phyloP scores from a whole-genome alignment of 2,888 invertebrate species.

The Parnassius smintheus region DNA sequence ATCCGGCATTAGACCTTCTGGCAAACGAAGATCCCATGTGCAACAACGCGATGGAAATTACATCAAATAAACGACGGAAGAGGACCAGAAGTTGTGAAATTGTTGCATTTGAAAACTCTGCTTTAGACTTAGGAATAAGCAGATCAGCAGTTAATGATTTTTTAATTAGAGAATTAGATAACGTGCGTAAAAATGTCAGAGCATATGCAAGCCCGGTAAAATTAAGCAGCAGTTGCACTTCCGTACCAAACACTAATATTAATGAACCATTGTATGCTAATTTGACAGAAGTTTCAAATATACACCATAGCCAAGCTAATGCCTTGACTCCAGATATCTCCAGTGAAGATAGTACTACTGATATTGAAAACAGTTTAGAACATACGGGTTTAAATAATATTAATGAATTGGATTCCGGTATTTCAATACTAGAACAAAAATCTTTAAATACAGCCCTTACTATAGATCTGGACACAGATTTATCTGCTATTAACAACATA shows the following conservation, averaged over 20 bases:
- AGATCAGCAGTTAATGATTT: constrained; percentile 64
- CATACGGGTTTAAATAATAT: constrained; percentile 31
- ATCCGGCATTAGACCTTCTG: constrained; percentile 70
- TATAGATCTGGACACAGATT: constrained; percentile 34
- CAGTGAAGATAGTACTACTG: not conserved
- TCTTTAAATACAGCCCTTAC: constrained; percentile 40
- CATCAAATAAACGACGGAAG: constrained; percentile 66
- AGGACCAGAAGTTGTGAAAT: constrained; percentile 63
- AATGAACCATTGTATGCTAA: constrained; percentile 61
- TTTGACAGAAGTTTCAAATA: constrained; percentile 34
- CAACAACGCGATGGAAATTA: constrained; percentile 74
- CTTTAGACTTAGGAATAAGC: constrained; percentile 63
- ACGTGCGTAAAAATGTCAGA: constrained; percentile 62
- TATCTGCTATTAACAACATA: constrained; percentile 43
- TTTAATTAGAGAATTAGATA: constrained; percentile 62
- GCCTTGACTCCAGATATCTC: constrained; percentile 26
- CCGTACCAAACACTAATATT: constrained; percentile 6
- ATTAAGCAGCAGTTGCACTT: constrained; percentile 22
- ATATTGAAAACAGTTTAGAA: constrained; percentile 8
- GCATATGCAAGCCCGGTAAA: constrained; percentile 34
- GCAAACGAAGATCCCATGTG: constrained; percentile 75
- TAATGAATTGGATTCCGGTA: constrained; percentile 52
- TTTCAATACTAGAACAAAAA: constrained; percentile 60
- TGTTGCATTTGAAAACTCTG: constrained; percentile 67
- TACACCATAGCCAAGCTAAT: not conserved